Evolutionary conservation across 1,140 invertebrate species (phyloP), one percentile per base, ranked within the genome.

Genomic region (Drosophila funebris): DNA sequence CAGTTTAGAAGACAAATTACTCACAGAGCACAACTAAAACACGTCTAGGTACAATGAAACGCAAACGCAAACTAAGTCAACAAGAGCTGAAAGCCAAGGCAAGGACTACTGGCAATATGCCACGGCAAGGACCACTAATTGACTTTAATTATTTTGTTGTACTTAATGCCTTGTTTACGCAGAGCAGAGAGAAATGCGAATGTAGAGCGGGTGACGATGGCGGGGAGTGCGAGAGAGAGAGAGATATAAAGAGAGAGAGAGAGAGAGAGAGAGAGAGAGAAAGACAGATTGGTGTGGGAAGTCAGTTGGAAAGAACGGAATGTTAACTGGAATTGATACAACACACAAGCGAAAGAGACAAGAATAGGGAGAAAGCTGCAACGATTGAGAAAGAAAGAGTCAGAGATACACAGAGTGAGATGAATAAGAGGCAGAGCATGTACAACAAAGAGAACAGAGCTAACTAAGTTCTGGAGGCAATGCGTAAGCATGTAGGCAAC

Each of bases 71-170:
- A 73, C 63, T 67, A 82, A 78, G 57, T 87, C 81, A 85, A 80
- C 76, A 74, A 68, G 66, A 70, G 46, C 56, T 50, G 24, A 62
- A 66, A 73, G 64, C 48, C 22, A 43, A 41, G 64, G 20, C 50
- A 73, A 73, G 64, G 48, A 61, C 48, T 56, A 11, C 58, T 22
- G 43, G 44, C 62, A 73, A 60, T 66, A 43, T 81, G 67, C 73
- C 70, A 73, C 66, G 76, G 56, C 81, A 81, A 72, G 74, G 56
- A 79, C 58, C 78, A 84, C 83, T 88, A 89, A 88, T 88, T 88
- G 84, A 84, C 84, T 89, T 80, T 88, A 88, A 89, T 88, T 88
- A 88, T 88, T 88, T 88, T 89, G 83, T 89, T 88, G 84, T 84
- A 89, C 62, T 83, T 80, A 84, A 84, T 88, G 78, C 68, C 75